Evolutionary conservation across 2,797 vertebrate species (phyloP).

Genomic region (Coccyzus lansbergi): DNA sequence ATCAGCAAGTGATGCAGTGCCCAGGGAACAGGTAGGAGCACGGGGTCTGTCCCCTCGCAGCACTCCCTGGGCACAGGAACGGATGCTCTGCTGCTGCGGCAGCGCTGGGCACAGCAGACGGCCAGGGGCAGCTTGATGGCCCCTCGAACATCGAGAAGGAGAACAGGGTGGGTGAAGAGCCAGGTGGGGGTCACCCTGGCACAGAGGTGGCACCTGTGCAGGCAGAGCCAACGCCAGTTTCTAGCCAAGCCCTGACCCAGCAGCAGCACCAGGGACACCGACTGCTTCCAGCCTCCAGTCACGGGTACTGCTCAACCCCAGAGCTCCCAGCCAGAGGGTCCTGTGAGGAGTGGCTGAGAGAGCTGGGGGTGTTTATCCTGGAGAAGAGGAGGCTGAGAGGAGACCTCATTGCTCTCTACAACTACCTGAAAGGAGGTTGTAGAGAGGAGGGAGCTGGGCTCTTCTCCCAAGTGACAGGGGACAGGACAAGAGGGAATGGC

Average conservation of each 20-base stretch:
- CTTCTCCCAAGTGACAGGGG: too few relatives aligned
- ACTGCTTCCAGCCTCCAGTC: background rate
- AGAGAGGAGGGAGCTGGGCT: too few relatives aligned
- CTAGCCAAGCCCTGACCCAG: fast-evolving
- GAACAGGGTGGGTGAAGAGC: background rate
- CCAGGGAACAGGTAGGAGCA: background rate
- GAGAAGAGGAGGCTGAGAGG: too few relatives aligned
- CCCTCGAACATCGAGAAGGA: background rate
- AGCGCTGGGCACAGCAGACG: background rate
- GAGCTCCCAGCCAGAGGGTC: background rate
- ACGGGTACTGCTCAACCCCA: background rate
- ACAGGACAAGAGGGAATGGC: too few relatives aligned
- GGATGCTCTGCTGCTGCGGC: too few relatives aligned
- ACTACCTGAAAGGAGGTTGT: too few relatives aligned
- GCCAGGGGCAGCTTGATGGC: background rate
- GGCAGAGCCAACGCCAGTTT: background rate
- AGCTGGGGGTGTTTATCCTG: too few relatives aligned
- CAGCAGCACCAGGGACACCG: background rate
- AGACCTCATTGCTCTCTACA: too few relatives aligned
- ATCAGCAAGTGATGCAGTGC: background rate
- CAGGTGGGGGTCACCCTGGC: background rate
- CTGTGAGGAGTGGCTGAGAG: too few relatives aligned
- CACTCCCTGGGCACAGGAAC: fast-evolving
- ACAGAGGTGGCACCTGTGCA: fast-evolving
- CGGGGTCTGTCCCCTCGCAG: too few relatives aligned